phyloP scores from a whole-genome alignment of 2,888 invertebrate genomes.

The Lithosia quadra region DNA sequence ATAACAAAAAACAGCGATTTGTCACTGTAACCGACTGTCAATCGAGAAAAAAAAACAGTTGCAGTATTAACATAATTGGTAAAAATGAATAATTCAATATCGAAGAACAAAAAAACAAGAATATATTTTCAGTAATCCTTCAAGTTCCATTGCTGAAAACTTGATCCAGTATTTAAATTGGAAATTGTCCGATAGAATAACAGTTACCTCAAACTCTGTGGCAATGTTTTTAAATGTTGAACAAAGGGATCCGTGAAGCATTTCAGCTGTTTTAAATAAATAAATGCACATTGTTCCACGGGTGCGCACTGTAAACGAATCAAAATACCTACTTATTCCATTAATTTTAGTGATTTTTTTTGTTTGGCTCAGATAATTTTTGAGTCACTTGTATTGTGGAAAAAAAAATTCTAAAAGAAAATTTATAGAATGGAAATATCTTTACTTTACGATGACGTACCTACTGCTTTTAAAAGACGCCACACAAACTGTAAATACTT shows the following conservation, averaged over 20 bases:
- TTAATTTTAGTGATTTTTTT: not conserved
- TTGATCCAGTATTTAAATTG: slow-evolving; percentile 19
- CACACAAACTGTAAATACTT: no score
- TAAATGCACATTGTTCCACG: slow-evolving; percentile 5
- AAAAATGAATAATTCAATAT: slow-evolving; percentile 26
- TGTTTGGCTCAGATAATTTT: not conserved
- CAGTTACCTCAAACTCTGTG: slow-evolving; percentile 18
- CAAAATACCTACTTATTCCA: not conserved
- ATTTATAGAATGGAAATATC: not conserved
- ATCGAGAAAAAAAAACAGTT: not conserved
- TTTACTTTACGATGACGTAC: not conserved
- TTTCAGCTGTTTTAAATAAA: slow-evolving; percentile 8
- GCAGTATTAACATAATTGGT: slow-evolving; percentile 10
- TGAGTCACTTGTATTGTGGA: not conserved
- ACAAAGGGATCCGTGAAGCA: not conserved
- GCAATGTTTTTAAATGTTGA: slow-evolving; percentile 7
- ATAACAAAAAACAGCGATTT: slow-evolving; percentile 13
- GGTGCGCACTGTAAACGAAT: not conserved
- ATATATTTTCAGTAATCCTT: slow-evolving; percentile 20
- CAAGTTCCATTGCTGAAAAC: slow-evolving; percentile 12
- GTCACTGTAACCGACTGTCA: slow-evolving; percentile 14
- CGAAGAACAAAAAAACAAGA: slow-evolving; percentile 11
- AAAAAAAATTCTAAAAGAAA: not conserved
- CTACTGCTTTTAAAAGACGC: no score
- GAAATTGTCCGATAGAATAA: slow-evolving; percentile 14